Evolutionary conservation across 2,888 invertebrate genomes (phyloP).

Genomic region (Parthenolecanium corni): DNA sequence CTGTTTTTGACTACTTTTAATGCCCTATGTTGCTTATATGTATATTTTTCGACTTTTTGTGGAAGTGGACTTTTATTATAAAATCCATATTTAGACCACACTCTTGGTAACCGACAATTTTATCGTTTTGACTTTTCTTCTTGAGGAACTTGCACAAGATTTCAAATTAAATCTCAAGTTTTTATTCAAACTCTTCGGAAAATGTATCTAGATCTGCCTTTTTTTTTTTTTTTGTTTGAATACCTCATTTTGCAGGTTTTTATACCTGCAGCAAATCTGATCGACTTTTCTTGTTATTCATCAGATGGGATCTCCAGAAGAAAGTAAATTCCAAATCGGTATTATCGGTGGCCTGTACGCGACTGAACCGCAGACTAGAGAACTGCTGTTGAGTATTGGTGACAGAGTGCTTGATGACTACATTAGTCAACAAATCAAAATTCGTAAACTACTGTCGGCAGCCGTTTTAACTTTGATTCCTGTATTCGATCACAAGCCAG

Average conservation of each 20-base stretch:
- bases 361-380: constrained; percentile 71
- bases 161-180: too few relatives aligned
- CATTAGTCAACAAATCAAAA: constrained; percentile 51
- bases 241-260: neutral
- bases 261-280: neutral
- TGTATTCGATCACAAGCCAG: constrained; percentile 48
- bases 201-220: too few relatives aligned
- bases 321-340: constrained; percentile 69
- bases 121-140: too few relatives aligned
- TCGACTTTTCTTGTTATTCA: constrained; percentile 4
- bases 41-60: too few relatives aligned
- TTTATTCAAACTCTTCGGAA: too few relatives aligned
- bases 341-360: constrained; percentile 73
- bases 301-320: constrained; percentile 66
- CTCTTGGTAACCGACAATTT: too few relatives aligned
- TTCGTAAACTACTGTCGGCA: constrained; percentile 53
- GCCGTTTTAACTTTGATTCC: constrained; percentile 72
- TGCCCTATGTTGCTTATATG: too few relatives aligned
- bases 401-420: constrained; percentile 67
- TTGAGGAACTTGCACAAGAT: too few relatives aligned
- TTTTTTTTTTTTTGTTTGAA: neutral
- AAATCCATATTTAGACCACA: too few relatives aligned
- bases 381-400: constrained; percentile 67
- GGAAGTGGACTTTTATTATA: too few relatives aligned
- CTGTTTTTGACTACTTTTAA: too few relatives aligned